Base-by-base conservation (phyloP, 2,113 vertebrate species). In the Oryzias curvinotus region DNA sequence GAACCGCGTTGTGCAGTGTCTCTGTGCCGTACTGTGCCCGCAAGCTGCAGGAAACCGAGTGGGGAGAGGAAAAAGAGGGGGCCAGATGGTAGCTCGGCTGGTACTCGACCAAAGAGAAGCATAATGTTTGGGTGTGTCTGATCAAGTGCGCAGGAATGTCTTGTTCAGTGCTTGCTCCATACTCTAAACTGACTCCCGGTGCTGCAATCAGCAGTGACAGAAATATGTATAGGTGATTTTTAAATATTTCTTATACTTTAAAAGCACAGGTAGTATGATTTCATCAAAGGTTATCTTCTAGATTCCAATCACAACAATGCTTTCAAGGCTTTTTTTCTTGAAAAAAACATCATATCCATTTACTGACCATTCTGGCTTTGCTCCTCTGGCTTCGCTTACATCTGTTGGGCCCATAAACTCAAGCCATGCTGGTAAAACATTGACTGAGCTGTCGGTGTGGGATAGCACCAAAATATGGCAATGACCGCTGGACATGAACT, bases 1-100 rank as follows among this genome's bases (percentile, higher is more conserved):
- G 94, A 68, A 95, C 80, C 17, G 92, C 94, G 28, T 94, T 95
- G 65, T 91, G 92, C 70, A 92, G 90, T 56, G 91, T 84, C 76
- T 92, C 89, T 43, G 93, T 93, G 79, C 94, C 93, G 43, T 94
- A 95, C 82, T 92, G 93, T 64, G 93, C 93, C 57, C 93, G 92
- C 79, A 96, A 90, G 82, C 94, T 96, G 83, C 72, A 75, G 80
- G 77, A 78, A 62, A 68, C 72, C 70, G 69, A 43, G 50, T 77
- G 79, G 68, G 72, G 60, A 59, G 71, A 77, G 77, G 57, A 12
- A 73, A 69, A 55, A 80, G 70, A 73, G 80, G 62, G 81, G 78
- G 88, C 73, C 91, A 92, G 90, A 92, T 91, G 91, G 90, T 85
- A 46, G 73, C 85, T 79, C 86, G 26, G 88, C 84, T 85, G 88